Base-by-base conservation (phyloP, 2,113 vertebrate genomes). In the Notiomystis cincta region DNA sequence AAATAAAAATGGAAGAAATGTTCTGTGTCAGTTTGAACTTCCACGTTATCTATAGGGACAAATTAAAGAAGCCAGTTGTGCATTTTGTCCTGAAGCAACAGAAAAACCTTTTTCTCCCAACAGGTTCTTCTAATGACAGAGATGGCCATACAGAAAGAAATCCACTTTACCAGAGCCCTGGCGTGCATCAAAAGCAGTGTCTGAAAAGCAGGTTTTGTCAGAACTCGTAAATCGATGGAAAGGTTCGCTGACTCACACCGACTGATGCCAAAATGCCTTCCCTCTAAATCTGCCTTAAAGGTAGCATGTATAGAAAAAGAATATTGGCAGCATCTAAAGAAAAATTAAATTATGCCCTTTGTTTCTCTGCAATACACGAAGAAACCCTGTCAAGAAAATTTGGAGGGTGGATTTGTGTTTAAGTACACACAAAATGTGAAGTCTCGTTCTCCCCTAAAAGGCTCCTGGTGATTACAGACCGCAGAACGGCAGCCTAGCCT, bases 181-280 rank as follows among this genome's bases (percentile, higher is more conserved):
- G 51, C 23, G 44, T 57, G 83, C 65, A 82, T 61, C 77, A 85
- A 96, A 95, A 82, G 60, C 89, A 86, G 44, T 3, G 28, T 56
- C 56, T 96, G 86, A 93, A 89, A 72, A 85, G 76, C 69, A 95
- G 90, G 85, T 92, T 94, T 78, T 97, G 93, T 93, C 81, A 95
- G 72, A 84, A 91, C 93, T 82, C 96, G 96, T 54, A 82, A 82
- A 95, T 75, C 8, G 1, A 79, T 61, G 53, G 80, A 94, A 96
- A 92, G 70, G 54, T 88, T 95, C 6, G 28, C 82, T 95, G 94
- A 96, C 82, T 94, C 93, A 92, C 65, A 70, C 24, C 0, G 0
- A 37, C 35, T 53, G 61, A 48, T 75, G 90, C 87, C 94, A 92
- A 61, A 89, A 95, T 27, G 90, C 62, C 73, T 81, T 90, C 65